Conservation (phyloP, 53 echinoderm and acorn worm species). For the Zoroaster sp. region DNA sequence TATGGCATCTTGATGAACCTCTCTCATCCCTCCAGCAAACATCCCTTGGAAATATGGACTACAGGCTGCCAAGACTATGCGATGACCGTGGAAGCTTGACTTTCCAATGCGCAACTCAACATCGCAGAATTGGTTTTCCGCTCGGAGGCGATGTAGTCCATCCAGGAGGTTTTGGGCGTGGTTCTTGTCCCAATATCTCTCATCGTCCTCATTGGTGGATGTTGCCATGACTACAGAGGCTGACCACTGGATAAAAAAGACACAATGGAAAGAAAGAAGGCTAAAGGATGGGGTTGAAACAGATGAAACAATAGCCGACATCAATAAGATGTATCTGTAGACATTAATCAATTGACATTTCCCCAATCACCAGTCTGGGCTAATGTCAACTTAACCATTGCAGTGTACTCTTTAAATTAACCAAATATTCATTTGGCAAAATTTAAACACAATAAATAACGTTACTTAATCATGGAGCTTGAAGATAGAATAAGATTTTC, state of each 20-base stretch:
- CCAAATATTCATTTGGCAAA: too few species aligned
- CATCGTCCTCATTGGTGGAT: constrained; percentile 25
- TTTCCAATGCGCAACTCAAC: constrained; percentile 62
- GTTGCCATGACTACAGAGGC: constrained; percentile 10
- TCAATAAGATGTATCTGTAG: too few species aligned
- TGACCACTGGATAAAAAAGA: not conserved
- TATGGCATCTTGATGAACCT: constrained; percentile 64
- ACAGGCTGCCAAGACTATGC: constrained; percentile 81
- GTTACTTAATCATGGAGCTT: too few species aligned
- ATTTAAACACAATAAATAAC: too few species aligned
- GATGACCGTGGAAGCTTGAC: constrained; percentile 64
- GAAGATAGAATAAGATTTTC: too few species aligned
- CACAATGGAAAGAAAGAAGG: not conserved
- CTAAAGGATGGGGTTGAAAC: too few species aligned
- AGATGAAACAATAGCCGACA: not conserved
- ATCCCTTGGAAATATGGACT: constrained; percentile 90
- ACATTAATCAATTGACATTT: too few species aligned
- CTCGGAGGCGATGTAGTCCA: constrained; percentile 14
- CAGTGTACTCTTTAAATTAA: too few species aligned
- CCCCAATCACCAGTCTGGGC: too few species aligned
- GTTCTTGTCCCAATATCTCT: not conserved
- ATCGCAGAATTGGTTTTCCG: constrained; percentile 51
- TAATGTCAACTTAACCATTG: too few species aligned
- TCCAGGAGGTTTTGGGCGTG: constrained; percentile 48
- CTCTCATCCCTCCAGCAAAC: constrained; percentile 79